phyloP scores from a whole-genome alignment of 2,113 vertebrate genomes.

The Pteropus alecto region DNA sequence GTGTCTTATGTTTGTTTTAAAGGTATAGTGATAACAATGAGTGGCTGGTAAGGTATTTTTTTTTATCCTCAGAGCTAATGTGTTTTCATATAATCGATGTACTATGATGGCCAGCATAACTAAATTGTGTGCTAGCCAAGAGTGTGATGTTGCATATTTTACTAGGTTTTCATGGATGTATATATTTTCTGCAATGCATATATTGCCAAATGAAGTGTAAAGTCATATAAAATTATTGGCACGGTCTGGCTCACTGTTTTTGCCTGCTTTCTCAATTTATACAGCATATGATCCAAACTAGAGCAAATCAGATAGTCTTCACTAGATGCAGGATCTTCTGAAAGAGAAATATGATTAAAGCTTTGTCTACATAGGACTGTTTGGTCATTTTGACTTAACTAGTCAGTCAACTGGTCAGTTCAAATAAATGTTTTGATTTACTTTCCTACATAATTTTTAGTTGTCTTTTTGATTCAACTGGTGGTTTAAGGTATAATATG shows the following conservation, averaged over 20 bases:
- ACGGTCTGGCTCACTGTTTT: not conserved
- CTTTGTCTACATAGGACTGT: not conserved
- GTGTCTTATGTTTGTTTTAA: not conserved
- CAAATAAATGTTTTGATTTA: not conserved
- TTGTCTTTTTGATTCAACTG: not conserved
- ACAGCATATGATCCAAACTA: not conserved
- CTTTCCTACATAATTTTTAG: not conserved
- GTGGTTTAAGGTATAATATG: not conserved
- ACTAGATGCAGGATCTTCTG: not conserved
- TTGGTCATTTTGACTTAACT: constrained; percentile 5
- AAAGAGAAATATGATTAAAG: constrained; percentile 8
- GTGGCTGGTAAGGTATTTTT: not conserved
- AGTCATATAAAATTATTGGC: not conserved
- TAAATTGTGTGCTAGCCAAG: not conserved
- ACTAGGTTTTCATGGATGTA: not conserved
- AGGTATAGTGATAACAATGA: not conserved
- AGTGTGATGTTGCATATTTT: not conserved
- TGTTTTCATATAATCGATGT: not conserved
- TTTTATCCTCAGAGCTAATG: not conserved
- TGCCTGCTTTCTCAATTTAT: not conserved
- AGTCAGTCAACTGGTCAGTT: not conserved
- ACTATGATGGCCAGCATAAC: not conserved
- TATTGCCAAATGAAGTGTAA: not conserved
- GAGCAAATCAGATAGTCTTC: not conserved
- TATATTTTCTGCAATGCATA: not conserved